These are phyloP conservation scores for Tachysurus fulvidraco DNA, from an alignment of 2,113 vertebrate species.

Conservation along the genomic window DNA sequence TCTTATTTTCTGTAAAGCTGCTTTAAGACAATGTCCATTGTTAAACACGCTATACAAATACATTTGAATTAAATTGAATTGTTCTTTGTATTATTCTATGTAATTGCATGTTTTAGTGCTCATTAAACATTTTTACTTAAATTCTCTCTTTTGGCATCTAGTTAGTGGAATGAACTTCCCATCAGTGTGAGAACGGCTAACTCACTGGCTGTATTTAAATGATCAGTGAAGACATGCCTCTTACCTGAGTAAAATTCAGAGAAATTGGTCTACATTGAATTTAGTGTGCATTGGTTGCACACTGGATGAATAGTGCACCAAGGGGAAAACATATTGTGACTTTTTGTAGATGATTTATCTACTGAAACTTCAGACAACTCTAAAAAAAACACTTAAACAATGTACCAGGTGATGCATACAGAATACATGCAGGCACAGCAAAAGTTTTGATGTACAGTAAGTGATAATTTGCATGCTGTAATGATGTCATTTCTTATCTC, in stretches of 20 bases:
- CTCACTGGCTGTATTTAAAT: too few species aligned
- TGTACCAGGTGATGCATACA: background rate
- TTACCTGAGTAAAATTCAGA: background rate
- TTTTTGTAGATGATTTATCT: background rate
- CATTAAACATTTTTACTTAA: background rate
- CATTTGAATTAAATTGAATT: too few species aligned
- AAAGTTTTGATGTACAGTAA: background rate
- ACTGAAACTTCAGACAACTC: background rate
- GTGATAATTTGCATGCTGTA: background rate
- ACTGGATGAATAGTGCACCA: background rate
- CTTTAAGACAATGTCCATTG: too few species aligned
- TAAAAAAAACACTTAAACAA: background rate
- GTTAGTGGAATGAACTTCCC: too few species aligned
- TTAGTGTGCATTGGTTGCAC: background rate
- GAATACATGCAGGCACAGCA: background rate
- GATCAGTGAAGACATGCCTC: too few species aligned
- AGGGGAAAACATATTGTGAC: background rate
- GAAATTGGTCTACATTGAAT: background rate
- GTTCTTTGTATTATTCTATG: background rate
- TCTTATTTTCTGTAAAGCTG: too few species aligned
- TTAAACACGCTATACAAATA: too few species aligned
- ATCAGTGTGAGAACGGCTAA: too few species aligned
- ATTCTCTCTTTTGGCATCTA: background rate
- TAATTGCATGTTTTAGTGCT: background rate
- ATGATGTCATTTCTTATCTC: background rate